phyloP scores from a whole-genome alignment of 2,113 vertebrate species.

The Mionectes macconnelli region DNA sequence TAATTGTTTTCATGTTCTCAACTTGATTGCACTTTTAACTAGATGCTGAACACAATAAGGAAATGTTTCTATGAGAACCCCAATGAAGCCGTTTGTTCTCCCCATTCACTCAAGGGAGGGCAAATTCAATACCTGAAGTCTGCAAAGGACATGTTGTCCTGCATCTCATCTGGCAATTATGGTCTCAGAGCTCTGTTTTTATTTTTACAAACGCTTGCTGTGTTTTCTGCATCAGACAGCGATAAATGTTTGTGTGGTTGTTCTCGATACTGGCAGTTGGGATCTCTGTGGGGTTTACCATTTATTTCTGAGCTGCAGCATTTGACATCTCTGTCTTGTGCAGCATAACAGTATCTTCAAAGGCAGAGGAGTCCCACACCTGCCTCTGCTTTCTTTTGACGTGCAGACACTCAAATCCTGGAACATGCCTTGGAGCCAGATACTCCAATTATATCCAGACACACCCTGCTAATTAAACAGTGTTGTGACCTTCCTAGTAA shows the following conservation, averaged over 20 bases:
- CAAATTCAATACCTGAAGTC: background rate
- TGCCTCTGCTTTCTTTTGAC: constrained; percentile 55
- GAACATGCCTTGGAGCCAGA: constrained; percentile 68
- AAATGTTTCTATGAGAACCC: background rate
- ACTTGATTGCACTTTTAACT: background rate
- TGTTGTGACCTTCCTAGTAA: constrained; percentile 64
- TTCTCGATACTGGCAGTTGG: background rate
- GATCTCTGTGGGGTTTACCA: background rate
- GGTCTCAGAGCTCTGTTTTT: background rate
- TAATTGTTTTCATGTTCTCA: background rate
- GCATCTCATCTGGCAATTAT: background rate
- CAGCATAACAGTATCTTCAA: constrained; percentile 54
- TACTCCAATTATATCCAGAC: constrained; percentile 53
- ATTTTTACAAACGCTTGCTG: background rate
- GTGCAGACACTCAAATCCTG: constrained; percentile 50
- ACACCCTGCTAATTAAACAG: constrained; percentile 60
- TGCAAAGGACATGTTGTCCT: background rate
- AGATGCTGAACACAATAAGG: background rate
- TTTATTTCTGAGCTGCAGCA: background rate
- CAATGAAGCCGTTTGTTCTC: background rate
- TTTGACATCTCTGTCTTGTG: constrained; percentile 25
- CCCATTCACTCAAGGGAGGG: background rate
- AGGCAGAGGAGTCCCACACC: constrained; percentile 47
- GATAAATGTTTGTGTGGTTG: background rate
- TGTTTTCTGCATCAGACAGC: background rate